These are phyloP conservation scores for Pegea sp. DNA, from an alignment of 23 tunicate species.

Conservation along the genomic window DNA sequence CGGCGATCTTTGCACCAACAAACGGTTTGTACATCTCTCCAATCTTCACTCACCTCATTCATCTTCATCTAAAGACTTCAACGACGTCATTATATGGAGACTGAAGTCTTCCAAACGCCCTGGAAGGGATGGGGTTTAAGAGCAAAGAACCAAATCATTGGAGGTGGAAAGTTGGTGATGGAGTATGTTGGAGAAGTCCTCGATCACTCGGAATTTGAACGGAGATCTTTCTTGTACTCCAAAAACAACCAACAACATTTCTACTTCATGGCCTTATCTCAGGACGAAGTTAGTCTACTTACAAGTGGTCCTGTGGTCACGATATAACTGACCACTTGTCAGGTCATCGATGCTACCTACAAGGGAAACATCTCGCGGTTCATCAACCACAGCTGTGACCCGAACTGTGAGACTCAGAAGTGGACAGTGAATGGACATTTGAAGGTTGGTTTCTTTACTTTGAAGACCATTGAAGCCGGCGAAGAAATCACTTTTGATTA, in stretches of 20 bases:
- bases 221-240: slow-evolving; percentile 52
- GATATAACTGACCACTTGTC: too few species aligned
- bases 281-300: slow-evolving; percentile 44
- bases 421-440: slow-evolving; percentile 93
- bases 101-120: slow-evolving; percentile 63
- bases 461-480: slow-evolving; percentile 16
- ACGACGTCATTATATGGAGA: slow-evolving; percentile 24
- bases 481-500: slow-evolving; percentile 95
- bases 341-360: slow-evolving; percentile 64
- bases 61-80: slow-evolving; percentile 29
- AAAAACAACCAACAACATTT: slow-evolving; percentile 55
- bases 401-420: slow-evolving; percentile 93
- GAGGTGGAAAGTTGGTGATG: slow-evolving; percentile 57
- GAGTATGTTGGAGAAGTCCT: slow-evolving; percentile 92
- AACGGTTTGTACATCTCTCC: slow-evolving; percentile 19
- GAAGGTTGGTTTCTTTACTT: slow-evolving; percentile 70
- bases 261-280: slow-evolving; percentile 92
- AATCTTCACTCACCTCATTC: neutral
- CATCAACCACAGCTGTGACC: slow-evolving; percentile 92
- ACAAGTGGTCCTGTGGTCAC: too few species aligned
- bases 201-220: slow-evolving; percentile 32
- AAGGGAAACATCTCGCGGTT: slow-evolving; percentile 80
- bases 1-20: slow-evolving; percentile 52
- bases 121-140: slow-evolving; percentile 84
- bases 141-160: slow-evolving; percentile 14